phyloP scores from a whole-genome alignment of 2,888 invertebrate genomes.

The Drosophila barbarae region DNA sequence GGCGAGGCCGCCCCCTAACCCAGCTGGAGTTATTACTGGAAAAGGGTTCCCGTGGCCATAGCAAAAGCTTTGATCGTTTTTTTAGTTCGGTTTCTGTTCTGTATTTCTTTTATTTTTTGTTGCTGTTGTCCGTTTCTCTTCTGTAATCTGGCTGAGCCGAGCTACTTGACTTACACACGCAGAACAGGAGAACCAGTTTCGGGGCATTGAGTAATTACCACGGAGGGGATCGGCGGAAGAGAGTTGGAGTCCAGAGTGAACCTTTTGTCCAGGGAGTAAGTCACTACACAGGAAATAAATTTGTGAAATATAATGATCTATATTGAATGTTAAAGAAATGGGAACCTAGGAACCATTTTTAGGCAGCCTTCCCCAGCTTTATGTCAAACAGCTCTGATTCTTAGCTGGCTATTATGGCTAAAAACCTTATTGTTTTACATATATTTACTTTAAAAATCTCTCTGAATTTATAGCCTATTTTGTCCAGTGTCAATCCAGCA shows the following conservation, averaged over 20 bases:
- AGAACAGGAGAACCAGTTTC: constrained; percentile 65
- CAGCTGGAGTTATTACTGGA: constrained; percentile 47
- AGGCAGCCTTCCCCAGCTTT: no score
- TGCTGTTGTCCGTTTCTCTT: constrained; percentile 34
- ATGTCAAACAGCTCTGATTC: background rate
- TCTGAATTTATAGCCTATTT: background rate
- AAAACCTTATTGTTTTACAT: background rate
- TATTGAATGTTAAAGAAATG: background rate
- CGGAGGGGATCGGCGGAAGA: constrained; percentile 2
- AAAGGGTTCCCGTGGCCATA: constrained; percentile 54
- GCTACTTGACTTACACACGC: constrained; percentile 73
- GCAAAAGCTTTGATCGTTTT: constrained; percentile 58
- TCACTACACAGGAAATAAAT: constrained; percentile 9
- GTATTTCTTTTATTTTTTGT: constrained; percentile 4
- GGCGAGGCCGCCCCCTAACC: constrained; percentile 3
- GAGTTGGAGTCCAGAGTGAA: constrained; percentile 33
- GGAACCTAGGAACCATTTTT: background rate
- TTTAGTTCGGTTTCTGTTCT: constrained; percentile 8
- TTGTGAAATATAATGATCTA: no score
- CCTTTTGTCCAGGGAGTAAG: constrained; percentile 61
- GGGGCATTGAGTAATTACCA: constrained; percentile 68
- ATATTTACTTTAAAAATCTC: background rate
- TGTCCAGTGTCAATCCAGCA: constrained; percentile 36
- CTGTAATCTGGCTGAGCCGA: constrained; percentile 65
- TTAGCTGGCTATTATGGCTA: background rate